phyloP scores from a whole-genome alignment of 2,797 vertebrate genomes.

The Pangasius djambal region DNA sequence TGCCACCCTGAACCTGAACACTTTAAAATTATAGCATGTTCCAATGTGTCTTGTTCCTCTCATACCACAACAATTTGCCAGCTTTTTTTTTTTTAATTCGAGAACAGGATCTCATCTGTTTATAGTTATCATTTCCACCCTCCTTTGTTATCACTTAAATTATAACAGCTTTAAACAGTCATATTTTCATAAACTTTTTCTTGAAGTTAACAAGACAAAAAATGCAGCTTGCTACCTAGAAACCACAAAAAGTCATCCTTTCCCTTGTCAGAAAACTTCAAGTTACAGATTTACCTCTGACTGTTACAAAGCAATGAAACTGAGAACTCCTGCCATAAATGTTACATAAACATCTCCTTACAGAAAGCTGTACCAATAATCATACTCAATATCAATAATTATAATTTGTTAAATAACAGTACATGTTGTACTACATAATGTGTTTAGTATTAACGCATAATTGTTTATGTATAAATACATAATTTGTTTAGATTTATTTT shows the following conservation, averaged over 20 bases:
- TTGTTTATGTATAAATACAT: not conserved
- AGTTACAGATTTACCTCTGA: not conserved
- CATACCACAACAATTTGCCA: not conserved
- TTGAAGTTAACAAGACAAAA: not conserved
- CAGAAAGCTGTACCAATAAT: not conserved
- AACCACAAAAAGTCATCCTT: not conserved
- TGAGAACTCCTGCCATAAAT: not conserved
- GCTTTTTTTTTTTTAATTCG: not conserved
- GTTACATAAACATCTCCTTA: not conserved
- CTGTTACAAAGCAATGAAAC: not conserved
- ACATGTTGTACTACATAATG: not conserved
- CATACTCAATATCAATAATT: not conserved
- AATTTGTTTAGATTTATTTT: not conserved
- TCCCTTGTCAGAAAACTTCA: not conserved
- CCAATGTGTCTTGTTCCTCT: not conserved
- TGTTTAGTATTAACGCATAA: not conserved
- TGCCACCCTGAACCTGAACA: not conserved
- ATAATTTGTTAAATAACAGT: not conserved
- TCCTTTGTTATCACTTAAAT: not conserved
- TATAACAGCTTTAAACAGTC: not conserved
- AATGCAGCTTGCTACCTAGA: not conserved
- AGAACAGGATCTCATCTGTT: not conserved
- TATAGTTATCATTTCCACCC: too few relatives aligned
- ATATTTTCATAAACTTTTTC: not conserved
- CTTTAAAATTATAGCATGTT: not conserved